These are phyloP conservation scores for Geophilus truncorum DNA, from an alignment of 2,888 invertebrate species.

Conservation along the genomic window DNA sequence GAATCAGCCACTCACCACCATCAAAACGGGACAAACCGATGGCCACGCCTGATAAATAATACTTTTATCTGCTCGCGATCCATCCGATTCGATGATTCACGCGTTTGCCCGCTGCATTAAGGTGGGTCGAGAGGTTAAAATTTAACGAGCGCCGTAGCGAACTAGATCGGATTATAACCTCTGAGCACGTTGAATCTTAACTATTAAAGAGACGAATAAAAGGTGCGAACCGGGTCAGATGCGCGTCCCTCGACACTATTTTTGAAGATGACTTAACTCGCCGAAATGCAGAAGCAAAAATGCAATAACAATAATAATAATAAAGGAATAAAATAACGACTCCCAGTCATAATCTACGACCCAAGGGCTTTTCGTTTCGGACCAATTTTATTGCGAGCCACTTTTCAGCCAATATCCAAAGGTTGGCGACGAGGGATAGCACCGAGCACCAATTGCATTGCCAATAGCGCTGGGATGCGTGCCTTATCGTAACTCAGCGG, in stretches of 20 bases:
- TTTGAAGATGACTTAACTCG: neutral
- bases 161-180: neutral
- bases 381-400: slow-evolving; percentile 16
- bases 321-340: slow-evolving; percentile 19
- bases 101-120: neutral
- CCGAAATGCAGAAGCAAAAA: neutral
- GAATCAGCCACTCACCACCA: slow-evolving; percentile 14
- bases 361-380: slow-evolving; percentile 22
- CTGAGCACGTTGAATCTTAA: slow-evolving; percentile 21
- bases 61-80: slow-evolving; percentile 1
- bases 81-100: slow-evolving; percentile 12
- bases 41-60: slow-evolving; percentile 18
- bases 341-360: slow-evolving; percentile 6
- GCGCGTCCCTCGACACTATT: neutral
- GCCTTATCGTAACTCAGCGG: slow-evolving; percentile 13
- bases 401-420: slow-evolving; percentile 27
- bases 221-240: neutral
- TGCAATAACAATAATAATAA: slow-evolving; percentile 15
- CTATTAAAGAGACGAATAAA: slow-evolving; percentile 10
- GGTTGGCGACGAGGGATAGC: slow-evolving; percentile 21
- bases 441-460: slow-evolving; percentile 27
- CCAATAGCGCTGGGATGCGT: slow-evolving; percentile 16
- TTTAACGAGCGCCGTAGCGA: slow-evolving; percentile 19
- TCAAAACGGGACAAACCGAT: slow-evolving; percentile 12
- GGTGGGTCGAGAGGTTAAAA: neutral